A percentile compares a stretch with the other conserved stretches of the same genome.
These are phyloP conservation scores for Cariama cristata DNA, from an alignment of 2,113 vertebrate species.

Conservation along the genomic window DNA sequence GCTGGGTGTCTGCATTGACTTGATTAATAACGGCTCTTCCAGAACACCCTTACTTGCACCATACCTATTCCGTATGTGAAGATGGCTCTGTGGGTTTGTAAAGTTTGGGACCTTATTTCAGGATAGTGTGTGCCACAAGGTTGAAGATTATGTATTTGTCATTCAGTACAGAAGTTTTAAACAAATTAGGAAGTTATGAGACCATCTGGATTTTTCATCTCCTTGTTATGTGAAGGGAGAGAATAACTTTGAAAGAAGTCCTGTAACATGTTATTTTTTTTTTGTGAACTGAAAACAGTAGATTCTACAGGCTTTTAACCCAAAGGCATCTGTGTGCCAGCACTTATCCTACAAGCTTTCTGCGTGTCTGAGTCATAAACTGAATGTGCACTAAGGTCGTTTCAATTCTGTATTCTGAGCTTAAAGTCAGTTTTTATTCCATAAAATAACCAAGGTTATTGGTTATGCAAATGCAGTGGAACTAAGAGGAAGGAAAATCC, in stretches of 20 bases:
- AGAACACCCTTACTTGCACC: not conserved
- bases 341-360: not conserved
- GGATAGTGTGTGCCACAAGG: not conserved
- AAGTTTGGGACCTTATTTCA: not conserved
- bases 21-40: not conserved
- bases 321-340: not conserved
- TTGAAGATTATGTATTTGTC: not conserved
- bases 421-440: not conserved
- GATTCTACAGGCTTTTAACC: not conserved
- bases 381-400: rapidly evolving
- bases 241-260: not conserved
- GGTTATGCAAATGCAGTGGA: not conserved
- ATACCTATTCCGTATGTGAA: not conserved
- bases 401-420: not conserved
- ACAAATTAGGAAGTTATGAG: not conserved
- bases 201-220: not conserved
- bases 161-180: not conserved
- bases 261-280: not conserved
- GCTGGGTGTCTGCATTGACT: not conserved
- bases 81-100: rapidly evolving
- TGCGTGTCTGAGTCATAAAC: not conserved
- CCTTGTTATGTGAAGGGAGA: not conserved
- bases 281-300: rapidly evolving
- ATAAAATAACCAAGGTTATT: not conserved
- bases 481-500: not conserved